Percentiles rank a stretch among this genome's conserved stretches.
Conservation (phyloP, 2,888 invertebrate genomes). For the Diplazon laetatorius region DNA sequence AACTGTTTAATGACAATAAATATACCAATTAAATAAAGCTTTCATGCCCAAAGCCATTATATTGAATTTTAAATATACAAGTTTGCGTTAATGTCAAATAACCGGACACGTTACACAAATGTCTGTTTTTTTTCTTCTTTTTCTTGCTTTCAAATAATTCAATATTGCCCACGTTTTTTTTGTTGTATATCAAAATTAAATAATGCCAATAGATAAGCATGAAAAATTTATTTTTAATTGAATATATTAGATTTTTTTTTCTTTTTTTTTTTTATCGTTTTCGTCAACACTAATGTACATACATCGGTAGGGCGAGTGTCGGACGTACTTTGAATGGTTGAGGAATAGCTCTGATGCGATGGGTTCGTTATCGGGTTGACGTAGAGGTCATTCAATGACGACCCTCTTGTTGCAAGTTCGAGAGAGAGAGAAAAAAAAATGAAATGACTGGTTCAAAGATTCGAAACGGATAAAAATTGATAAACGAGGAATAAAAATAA, state of each 20-base stretch:
- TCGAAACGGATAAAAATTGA: not conserved
- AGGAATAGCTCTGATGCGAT: not conserved
- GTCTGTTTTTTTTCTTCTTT: too few species aligned
- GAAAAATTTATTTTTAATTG: not conserved
- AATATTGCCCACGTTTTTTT: not conserved
- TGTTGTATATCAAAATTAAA: slow-evolving; percentile 16
- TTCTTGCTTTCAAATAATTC: not conserved
- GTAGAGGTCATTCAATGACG: not conserved
- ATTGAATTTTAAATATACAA: slow-evolving; percentile 2
- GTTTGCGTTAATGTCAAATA: not conserved
- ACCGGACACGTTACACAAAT: not conserved
- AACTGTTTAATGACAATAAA: too few species aligned
- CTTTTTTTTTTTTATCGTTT: too few species aligned
- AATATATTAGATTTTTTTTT: not conserved
- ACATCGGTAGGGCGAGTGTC: not conserved
- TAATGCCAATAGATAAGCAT: not conserved
- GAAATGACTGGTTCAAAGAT: not conserved
- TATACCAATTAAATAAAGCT: not conserved
- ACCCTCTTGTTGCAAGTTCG: slow-evolving; percentile 31
- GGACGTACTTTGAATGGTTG: not conserved
- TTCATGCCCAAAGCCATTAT: not conserved
- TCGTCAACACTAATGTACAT: too few species aligned
- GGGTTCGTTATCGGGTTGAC: not conserved
- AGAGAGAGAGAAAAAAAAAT: slow-evolving; percentile 15
- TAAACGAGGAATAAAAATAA: too few species aligned